phyloP scores from a whole-genome alignment of 2,797 vertebrate genomes.

The Jordanella pulchra region DNA sequence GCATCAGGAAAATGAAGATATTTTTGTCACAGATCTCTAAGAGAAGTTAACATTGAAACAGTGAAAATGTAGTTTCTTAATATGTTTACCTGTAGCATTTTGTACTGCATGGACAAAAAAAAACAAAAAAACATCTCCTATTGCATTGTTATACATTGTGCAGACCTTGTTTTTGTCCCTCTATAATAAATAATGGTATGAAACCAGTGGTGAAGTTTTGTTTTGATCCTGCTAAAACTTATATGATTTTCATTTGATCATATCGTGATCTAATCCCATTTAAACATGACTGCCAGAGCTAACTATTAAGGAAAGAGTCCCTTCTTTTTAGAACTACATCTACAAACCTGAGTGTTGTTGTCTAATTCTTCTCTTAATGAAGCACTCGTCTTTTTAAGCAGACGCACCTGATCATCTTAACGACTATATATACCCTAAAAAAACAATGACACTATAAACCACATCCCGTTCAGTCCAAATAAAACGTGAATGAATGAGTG shows the following conservation, averaged over 20 bases:
- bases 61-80: too few relatives aligned
- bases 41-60: too few relatives aligned
- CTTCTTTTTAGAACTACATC: neutral
- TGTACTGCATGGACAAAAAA: too few relatives aligned
- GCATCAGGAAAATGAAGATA: too few relatives aligned
- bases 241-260: too few relatives aligned
- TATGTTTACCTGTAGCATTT: too few relatives aligned
- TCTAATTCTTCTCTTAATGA: neutral
- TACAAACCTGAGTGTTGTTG: neutral
- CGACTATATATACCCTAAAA: neutral
- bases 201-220: too few relatives aligned
- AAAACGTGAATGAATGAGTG: slow-evolving; percentile 5
- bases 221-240: too few relatives aligned
- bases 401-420: neutral
- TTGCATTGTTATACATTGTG: neutral
- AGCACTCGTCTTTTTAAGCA: neutral
- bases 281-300: too few relatives aligned
- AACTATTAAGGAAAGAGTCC: neutral
- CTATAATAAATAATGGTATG: neutral
- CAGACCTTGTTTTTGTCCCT: neutral
- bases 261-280: too few relatives aligned
- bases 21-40: too few relatives aligned
- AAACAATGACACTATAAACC: neutral
- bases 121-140: too few relatives aligned
- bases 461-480: neutral